These are phyloP conservation scores for Xestoiulus laeticollis DNA, from an alignment of 2,888 invertebrate genomes.

Conservation along the genomic window DNA sequence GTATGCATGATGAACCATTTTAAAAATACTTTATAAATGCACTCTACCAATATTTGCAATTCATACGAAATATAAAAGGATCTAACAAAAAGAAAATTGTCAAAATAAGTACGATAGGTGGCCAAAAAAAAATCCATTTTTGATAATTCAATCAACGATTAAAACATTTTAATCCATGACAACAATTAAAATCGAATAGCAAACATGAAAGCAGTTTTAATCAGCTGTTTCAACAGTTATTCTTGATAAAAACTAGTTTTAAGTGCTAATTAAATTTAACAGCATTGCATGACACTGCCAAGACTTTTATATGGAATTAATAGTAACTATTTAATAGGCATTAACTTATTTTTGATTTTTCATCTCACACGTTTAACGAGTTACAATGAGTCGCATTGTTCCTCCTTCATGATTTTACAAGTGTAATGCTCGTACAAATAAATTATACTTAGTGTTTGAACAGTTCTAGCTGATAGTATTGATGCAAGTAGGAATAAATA, in stretches of 20 bases:
- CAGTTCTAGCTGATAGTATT: not conserved
- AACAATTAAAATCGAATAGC: not conserved
- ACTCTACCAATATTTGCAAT: not conserved
- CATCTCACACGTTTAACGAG: not conserved
- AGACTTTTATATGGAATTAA: not conserved
- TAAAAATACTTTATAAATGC: constrained; percentile 20
- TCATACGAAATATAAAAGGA: not conserved
- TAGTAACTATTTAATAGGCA: not conserved
- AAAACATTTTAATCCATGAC: not conserved
- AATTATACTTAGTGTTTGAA: not conserved
- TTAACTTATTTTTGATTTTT: too few species aligned
- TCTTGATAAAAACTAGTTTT: not conserved
- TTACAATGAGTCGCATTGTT: not conserved
- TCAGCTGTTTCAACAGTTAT: not conserved
- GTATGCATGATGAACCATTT: constrained; percentile 4
- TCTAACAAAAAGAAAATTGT: not conserved
- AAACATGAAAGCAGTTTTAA: not conserved
- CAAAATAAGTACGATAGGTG: not conserved
- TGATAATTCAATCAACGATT: not conserved
- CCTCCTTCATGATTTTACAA: not conserved
- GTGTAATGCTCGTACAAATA: not conserved
- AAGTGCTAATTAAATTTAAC: not conserved
- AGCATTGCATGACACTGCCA: not conserved
- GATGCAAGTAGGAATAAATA: not conserved
- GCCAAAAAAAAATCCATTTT: not conserved